Conservation (phyloP, 2,113 vertebrate species). For the Tupaia tana region DNA sequence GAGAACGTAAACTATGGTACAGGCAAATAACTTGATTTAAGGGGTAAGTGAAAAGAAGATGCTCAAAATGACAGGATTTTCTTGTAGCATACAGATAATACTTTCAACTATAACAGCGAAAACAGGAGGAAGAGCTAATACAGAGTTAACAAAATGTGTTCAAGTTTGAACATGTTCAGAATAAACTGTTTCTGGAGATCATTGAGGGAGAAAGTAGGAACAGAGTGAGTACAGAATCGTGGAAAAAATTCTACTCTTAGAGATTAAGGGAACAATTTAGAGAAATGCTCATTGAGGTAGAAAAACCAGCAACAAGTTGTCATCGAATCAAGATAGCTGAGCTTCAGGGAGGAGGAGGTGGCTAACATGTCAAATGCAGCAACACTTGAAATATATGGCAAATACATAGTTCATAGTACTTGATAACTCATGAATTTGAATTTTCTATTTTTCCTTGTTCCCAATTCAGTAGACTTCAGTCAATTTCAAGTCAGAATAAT, state of each 20-base stretch:
- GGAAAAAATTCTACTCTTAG: neutral
- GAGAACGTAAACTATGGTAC: neutral
- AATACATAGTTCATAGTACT: neutral
- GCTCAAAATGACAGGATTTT: neutral
- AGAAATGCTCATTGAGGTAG: neutral
- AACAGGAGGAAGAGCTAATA: neutral
- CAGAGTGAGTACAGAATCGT: neutral
- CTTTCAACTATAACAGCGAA: neutral
- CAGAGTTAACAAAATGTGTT: neutral
- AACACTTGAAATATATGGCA: neutral
- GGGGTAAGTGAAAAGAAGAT: neutral
- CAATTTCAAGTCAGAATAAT: neutral
- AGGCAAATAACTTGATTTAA: neutral
- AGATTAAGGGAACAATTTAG: conserved; percentile 10
- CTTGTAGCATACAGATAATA: neutral
- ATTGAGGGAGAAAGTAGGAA: neutral
- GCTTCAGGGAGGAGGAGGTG: neutral
- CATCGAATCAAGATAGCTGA: conserved; percentile 33
- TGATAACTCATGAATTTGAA: neutral
- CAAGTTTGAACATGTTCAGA: neutral
- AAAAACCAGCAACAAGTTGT: conserved; percentile 32
- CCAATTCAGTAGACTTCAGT: neutral
- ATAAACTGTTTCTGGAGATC: neutral
- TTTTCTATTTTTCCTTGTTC: neutral
- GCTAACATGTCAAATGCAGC: neutral